A percentile compares a stretch with the other conserved stretches of the same genome.
Conservation (phyloP, 2,888 invertebrate species). For the Aphodius sticticus region DNA sequence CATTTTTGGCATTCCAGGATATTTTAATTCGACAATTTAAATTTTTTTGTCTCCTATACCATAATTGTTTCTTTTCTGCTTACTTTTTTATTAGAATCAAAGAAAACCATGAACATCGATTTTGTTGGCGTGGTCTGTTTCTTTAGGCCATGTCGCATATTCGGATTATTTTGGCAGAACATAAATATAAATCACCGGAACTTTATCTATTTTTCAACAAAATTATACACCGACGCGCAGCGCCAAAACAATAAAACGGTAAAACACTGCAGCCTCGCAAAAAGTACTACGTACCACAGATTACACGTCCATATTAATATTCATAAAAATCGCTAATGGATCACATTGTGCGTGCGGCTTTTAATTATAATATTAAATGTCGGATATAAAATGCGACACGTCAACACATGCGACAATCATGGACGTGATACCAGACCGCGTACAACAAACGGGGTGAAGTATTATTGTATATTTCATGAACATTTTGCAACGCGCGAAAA, state of each 20-base stretch:
- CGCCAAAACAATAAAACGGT: neutral
- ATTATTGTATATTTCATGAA: slow-evolving; percentile 26
- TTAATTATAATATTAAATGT: slow-evolving; percentile 26
- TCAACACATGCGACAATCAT: neutral
- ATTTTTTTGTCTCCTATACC: too few relatives aligned
- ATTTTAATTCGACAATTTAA: too few relatives aligned
- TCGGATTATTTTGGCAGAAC: neutral
- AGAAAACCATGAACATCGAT: too few relatives aligned
- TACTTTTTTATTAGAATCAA: too few relatives aligned
- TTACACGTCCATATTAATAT: slow-evolving; percentile 19
- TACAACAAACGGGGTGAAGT: neutral
- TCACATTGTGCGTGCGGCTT: slow-evolving; percentile 8
- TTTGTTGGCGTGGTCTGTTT: too few relatives aligned
- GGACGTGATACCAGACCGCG: neutral
- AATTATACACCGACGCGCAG: neutral
- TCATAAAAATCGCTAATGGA: slow-evolving; percentile 19
- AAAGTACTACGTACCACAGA: neutral
- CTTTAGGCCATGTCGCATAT: too few relatives aligned
- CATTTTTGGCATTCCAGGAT: too few relatives aligned
- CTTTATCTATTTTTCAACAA: neutral
- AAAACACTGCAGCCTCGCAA: neutral
- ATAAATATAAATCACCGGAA: neutral
- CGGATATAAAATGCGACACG: slow-evolving; percentile 18
- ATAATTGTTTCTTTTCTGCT: too few relatives aligned
- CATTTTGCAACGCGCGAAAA: slow-evolving; percentile 30